Conservation (phyloP, 2,888 invertebrate genomes). For the Xestia rhomboidea region DNA sequence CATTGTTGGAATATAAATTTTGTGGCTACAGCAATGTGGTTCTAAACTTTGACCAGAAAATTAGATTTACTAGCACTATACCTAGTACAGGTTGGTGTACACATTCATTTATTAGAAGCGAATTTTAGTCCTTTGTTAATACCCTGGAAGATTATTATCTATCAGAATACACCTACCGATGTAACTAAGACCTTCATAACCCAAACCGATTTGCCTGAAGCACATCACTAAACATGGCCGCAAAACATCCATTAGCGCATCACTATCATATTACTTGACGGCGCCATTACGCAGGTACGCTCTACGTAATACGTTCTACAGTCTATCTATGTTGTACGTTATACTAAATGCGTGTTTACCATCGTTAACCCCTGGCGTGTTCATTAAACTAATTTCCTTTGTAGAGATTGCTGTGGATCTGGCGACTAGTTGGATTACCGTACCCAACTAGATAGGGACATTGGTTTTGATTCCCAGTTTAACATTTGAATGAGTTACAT, state of each 20-base stretch:
- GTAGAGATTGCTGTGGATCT: constrained; percentile 9
- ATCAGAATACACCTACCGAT: not conserved
- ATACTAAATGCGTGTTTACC: constrained; percentile 52
- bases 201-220: not conserved
- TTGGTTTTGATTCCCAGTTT: not conserved
- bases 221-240: constrained; percentile 31
- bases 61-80: not conserved
- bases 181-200: not conserved
- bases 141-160: not conserved
- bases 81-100: not conserved
- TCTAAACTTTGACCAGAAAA: not conserved
- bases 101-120: not conserved
- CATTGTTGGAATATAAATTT: no score
- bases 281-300: constrained; percentile 37
- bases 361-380: constrained; percentile 45
- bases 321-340: constrained; percentile 9
- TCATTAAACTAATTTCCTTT: constrained; percentile 57
- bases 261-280: constrained; percentile 37
- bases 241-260: constrained; percentile 38
- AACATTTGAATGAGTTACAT: not conserved
- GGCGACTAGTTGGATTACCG: not conserved
- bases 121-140: not conserved
- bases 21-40: not conserved
- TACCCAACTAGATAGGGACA: not conserved
- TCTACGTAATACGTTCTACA: not conserved